phyloP scores from a whole-genome alignment of 2,113 vertebrate genomes.

The Heterochromis multidens region DNA sequence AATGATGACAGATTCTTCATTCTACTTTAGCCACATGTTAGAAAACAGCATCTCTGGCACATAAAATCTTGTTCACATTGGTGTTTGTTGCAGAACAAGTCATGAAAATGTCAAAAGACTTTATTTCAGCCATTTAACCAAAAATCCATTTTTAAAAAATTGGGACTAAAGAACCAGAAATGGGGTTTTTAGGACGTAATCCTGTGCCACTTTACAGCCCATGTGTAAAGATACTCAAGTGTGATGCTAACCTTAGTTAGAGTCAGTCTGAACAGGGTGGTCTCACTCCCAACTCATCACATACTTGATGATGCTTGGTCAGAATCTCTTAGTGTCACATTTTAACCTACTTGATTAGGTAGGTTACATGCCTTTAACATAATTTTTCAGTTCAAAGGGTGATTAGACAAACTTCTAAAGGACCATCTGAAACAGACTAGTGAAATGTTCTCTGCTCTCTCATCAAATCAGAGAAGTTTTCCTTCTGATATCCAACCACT shows the following conservation, averaged over 20 bases:
- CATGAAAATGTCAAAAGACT: not conserved
- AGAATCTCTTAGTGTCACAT: not conserved
- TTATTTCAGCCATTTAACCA: not conserved
- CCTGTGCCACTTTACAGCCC: not conserved
- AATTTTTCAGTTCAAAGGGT: not conserved
- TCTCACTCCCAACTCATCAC: not conserved
- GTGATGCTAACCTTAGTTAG: not conserved
- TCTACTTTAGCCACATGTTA: too few relatives aligned
- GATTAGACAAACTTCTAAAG: not conserved
- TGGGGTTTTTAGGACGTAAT: not conserved
- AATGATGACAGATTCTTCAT: too few relatives aligned
- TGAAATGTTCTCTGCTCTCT: not conserved
- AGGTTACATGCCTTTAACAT: not conserved
- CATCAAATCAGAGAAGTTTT: not conserved
- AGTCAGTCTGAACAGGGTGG: not conserved
- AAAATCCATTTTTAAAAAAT: not conserved
- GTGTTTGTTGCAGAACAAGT: too few relatives aligned
- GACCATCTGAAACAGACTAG: not conserved
- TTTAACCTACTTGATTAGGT: not conserved
- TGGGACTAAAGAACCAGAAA: rapidly evolving
- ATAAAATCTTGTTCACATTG: too few relatives aligned
- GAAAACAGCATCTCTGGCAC: too few relatives aligned
- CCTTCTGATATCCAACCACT: not conserved
- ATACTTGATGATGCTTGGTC: not conserved
- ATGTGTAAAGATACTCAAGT: not conserved